A percentile compares a stretch with the other conserved stretches of the same genome.
phyloP scores from a whole-genome alignment of 2,888 invertebrate genomes.

The Lepetodrilus schrolli region DNA sequence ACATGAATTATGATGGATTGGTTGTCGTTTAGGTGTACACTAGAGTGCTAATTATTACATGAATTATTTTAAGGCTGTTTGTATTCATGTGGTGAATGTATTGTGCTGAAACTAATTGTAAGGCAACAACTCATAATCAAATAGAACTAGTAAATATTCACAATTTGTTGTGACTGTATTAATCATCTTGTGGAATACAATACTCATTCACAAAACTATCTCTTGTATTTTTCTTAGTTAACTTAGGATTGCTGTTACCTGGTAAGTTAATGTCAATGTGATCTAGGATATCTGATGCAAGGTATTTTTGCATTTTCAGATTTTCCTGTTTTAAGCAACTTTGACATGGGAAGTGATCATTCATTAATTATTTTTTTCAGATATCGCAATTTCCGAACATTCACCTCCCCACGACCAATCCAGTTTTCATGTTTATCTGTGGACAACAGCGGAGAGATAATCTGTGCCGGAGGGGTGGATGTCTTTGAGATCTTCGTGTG shows the following conservation, averaged over 20 bases:
- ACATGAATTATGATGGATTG: neutral
- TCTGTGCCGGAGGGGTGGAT: constrained; percentile 95
- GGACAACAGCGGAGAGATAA: constrained; percentile 92
- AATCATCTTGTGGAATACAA: too few species aligned
- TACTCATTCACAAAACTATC: too few species aligned
- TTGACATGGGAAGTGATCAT: neutral
- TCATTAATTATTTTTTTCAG: constrained; percentile 76
- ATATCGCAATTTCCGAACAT: constrained; percentile 97
- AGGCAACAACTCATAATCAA: too few species aligned
- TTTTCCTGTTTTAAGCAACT: neutral
- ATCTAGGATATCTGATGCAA: neutral
- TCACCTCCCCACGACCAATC: constrained; percentile 91
- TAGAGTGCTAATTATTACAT: too few species aligned
- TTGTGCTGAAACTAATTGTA: too few species aligned
- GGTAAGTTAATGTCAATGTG: neutral
- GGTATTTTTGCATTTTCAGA: neutral
- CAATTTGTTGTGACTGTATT: too few species aligned
- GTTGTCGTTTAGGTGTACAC: too few species aligned
- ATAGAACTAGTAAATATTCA: too few species aligned
- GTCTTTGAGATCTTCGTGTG: constrained; percentile 96
- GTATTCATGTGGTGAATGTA: too few species aligned
- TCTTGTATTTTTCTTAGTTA: neutral
- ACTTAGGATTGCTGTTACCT: neutral
- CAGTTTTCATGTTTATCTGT: constrained; percentile 93
- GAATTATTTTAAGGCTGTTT: too few species aligned